A percentile compares a stretch with the other conserved stretches of the same genome.
These are phyloP conservation scores for Thymallus thymallus DNA, from an alignment of 2,113 vertebrate species.

Conservation along the genomic window DNA sequence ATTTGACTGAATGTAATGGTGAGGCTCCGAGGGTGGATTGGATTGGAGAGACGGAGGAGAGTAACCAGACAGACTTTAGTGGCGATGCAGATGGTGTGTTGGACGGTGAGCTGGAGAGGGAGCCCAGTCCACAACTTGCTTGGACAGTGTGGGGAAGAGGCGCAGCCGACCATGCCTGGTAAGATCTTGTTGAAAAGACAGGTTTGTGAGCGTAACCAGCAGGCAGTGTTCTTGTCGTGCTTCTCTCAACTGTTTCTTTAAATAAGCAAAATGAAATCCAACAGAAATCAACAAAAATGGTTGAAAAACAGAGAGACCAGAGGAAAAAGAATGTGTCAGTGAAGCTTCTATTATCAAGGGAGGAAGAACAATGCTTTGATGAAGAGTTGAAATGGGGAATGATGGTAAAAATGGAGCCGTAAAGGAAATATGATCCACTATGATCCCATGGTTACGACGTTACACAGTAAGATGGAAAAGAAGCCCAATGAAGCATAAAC, in stretches of 20 bases:
- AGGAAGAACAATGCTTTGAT: slow-evolving; percentile 87
- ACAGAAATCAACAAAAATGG: slow-evolving; percentile 87
- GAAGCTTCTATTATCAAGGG: slow-evolving; percentile 87
- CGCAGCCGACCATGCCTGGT: slow-evolving; percentile 95
- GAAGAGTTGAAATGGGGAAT: slow-evolving; percentile 74
- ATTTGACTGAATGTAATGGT: slow-evolving; percentile 89
- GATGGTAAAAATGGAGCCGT: slow-evolving; percentile 63
- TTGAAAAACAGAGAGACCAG: slow-evolving; percentile 93
- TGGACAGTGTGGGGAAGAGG: slow-evolving; percentile 92
- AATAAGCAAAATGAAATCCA: slow-evolving; percentile 82
- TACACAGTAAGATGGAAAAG: slow-evolving; percentile 58
- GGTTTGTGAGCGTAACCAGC: slow-evolving; percentile 98
- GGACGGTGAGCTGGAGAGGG: slow-evolving; percentile 91
- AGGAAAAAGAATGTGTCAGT: slow-evolving; percentile 98
- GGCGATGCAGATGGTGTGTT: slow-evolving; percentile 96
- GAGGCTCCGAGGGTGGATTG: slow-evolving; percentile 86
- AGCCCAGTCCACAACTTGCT: slow-evolving; percentile 93
- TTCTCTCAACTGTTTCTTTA: slow-evolving; percentile 99
- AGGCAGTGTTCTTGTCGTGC: slow-evolving; percentile 95
- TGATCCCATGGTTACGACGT: slow-evolving; percentile 60
- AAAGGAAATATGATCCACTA: slow-evolving; percentile 37
- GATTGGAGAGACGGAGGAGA: slow-evolving; percentile 87
- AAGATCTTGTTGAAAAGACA: slow-evolving; percentile 97
- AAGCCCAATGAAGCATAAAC: slow-evolving; percentile 75
- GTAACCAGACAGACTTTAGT: slow-evolving; percentile 93